Percentiles rank a stretch among this genome's conserved stretches.
Evolutionary conservation across 2,888 invertebrate genomes (phyloP).

Genomic region (Minunthozetes semirufus): DNA sequence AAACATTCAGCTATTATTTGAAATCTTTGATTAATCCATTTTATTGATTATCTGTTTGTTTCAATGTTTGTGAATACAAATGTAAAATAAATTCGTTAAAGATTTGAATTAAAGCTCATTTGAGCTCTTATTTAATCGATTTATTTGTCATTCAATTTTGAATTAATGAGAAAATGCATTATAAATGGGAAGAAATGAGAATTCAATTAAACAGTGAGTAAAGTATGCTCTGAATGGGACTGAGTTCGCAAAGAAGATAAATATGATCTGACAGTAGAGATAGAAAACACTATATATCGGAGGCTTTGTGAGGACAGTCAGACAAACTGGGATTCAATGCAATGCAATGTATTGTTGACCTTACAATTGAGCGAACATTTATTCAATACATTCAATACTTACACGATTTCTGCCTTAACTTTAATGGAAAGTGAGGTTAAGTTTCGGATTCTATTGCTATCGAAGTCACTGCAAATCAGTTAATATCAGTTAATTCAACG

Average conservation of each 20-base stretch:
- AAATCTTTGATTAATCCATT: no score
- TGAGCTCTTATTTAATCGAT: no score
- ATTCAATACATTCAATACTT: conserved; percentile 32
- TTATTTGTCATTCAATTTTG: no score
- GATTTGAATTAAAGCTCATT: background rate
- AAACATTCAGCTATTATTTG: no score
- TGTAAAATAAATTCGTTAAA: background rate
- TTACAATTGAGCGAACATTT: background rate
- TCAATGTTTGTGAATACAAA: no score
- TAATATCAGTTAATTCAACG: background rate
- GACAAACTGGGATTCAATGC: background rate
- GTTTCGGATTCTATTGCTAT: conserved; percentile 41
- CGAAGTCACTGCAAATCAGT: conserved; percentile 40
- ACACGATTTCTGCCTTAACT: conserved; percentile 41
- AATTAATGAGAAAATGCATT: no score
- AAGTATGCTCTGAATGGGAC: background rate
- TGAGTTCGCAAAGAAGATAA: background rate
- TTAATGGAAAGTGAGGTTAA: conserved; percentile 40
- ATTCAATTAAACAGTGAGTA: background rate
- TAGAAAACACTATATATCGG: background rate
- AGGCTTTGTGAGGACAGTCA: background rate
- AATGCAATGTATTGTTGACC: background rate
- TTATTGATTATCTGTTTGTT: no score
- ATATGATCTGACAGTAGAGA: background rate
- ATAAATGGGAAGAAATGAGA: background rate